Percentiles rank a stretch among this genome's conserved stretches.
phyloP scores from a whole-genome alignment of 2,888 invertebrate genomes.

The Girardia tigrina region DNA sequence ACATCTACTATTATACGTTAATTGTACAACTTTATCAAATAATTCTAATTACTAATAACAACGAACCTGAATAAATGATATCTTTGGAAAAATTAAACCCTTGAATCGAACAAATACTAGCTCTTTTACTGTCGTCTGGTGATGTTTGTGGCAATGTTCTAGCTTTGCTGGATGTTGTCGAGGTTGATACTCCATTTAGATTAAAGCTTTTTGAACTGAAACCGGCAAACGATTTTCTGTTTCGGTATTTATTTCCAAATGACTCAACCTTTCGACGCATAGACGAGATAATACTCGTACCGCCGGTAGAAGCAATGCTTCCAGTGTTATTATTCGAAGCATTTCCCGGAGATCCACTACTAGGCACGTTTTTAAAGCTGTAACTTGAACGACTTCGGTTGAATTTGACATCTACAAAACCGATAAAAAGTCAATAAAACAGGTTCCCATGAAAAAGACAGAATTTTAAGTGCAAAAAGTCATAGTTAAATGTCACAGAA shows the following conservation, averaged over 20 bases:
- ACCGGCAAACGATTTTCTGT: slow-evolving; percentile 1
- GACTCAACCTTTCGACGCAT: slow-evolving; percentile 33
- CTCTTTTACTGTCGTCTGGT: neutral
- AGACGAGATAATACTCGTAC: slow-evolving; percentile 16
- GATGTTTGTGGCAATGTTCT: neutral
- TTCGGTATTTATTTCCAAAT: neutral
- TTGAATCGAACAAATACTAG: neutral
- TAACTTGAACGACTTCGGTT: slow-evolving; percentile 23
- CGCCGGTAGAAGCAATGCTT: neutral
- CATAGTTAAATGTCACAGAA: no score
- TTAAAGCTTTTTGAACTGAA: slow-evolving; percentile 12
- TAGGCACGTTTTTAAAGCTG: neutral
- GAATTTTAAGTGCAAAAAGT: no score
- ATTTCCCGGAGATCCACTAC: neutral
- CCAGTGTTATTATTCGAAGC: neutral
- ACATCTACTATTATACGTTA: no score
- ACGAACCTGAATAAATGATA: neutral
- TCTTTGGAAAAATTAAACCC: neutral
- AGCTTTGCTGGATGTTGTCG: neutral
- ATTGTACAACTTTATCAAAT: no score
- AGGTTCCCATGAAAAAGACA: no score
- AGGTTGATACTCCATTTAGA: neutral
- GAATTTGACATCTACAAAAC: slow-evolving; percentile 16
- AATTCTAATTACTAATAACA: neutral
- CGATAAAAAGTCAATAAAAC: no score